Base-by-base conservation (phyloP, 2,113 vertebrate genomes). In the Rhizomys pruinosus region DNA sequence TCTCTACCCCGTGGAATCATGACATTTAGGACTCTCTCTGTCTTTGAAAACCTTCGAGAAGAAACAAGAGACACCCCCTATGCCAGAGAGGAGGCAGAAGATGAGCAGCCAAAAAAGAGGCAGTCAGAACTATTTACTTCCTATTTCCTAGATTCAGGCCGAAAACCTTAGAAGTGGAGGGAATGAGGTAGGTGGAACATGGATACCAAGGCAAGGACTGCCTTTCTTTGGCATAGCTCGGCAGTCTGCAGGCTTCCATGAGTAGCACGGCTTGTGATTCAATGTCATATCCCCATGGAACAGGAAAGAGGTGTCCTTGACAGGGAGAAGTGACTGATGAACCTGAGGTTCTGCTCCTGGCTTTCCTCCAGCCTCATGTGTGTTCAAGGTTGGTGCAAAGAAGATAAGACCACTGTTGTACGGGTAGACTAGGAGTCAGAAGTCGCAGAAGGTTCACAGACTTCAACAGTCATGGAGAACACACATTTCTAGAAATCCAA, bases 161-260 rank as follows among this genome's bases (percentile, higher is more conserved):
- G 12, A 74, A 72, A 77, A 73, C 27, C 16, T n/a, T 25, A 37
- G 19, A 52, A 66, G 22, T 27, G 27, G 2, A 73, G 25, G 69
- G 0, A 4, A 25, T 4, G 20, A 34, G 10, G 12, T 13, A 0
- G 2, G 22, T 15, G 15, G 1, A 44, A 17, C 32, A 34, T 12
- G 4, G 5, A 66, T 29, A 52, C 29, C 13, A 3, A 32, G 52
- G 42, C 34, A n/a, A 59, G n/a, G 20, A 17, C 0, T 68, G 55
- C 39, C 66, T 25, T 80, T 27, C 29, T 23, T 37, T 20, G 15
- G 20, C 63, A 44, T 17, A 22, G 23, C 47, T 63, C 7, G 32
- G 27, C 34, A 16, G 59, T 20, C 57, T 29, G 63, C 6, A 27
- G 10, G 6, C 39, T 32, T 47, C 25, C 19, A 11, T 22, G 15